Conservation (phyloP, 30 jellyfish, hydroid and myxozoan species). For the Pelagia noctiluca region DNA sequence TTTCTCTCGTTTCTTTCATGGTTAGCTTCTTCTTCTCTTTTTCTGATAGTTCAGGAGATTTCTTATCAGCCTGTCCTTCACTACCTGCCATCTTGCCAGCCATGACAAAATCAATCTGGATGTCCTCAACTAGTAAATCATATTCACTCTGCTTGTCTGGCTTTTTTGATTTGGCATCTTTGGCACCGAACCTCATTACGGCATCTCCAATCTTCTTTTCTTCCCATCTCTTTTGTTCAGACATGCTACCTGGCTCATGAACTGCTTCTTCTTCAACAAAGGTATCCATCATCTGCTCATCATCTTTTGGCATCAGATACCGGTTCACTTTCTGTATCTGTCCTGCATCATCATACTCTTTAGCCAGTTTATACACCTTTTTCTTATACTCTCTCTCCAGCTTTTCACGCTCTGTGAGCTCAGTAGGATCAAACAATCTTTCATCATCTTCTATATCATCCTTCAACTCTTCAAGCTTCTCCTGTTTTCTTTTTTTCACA, state of each 20-base stretch:
- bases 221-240: conserved; percentile 99
- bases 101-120: conserved; percentile 97
- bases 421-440: conserved; percentile 81
- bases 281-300: conserved; percentile 84
- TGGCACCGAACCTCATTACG: conserved; percentile 96
- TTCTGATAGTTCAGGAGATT: conserved; percentile 40
- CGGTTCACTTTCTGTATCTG: conserved; percentile 86
- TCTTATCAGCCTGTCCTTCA: conserved; percentile 35
- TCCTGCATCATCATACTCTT: conserved; percentile 82
- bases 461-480: conserved; percentile 84
- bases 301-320: conserved; percentile 98
- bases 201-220: conserved; percentile 97
- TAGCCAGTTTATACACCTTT: conserved; percentile 87
- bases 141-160: conserved; percentile 72
- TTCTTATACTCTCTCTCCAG: conserved; percentile 90
- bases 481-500: conserved; percentile 92
- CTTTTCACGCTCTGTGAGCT: conserved; percentile 89
- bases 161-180: conserved; percentile 81
- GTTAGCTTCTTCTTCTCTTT: conserved; percentile 71
- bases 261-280: conserved; percentile 84
- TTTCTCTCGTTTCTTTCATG: conserved; percentile 88
- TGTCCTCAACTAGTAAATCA: conserved; percentile 94
- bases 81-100: conserved; percentile 99
- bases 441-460: conserved; percentile 99
- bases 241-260: conserved; percentile 76